Percentiles rank a stretch among this genome's conserved stretches.
phyloP scores from a whole-genome alignment of 2,113 vertebrate species.

The Mormyrus iriodes region DNA sequence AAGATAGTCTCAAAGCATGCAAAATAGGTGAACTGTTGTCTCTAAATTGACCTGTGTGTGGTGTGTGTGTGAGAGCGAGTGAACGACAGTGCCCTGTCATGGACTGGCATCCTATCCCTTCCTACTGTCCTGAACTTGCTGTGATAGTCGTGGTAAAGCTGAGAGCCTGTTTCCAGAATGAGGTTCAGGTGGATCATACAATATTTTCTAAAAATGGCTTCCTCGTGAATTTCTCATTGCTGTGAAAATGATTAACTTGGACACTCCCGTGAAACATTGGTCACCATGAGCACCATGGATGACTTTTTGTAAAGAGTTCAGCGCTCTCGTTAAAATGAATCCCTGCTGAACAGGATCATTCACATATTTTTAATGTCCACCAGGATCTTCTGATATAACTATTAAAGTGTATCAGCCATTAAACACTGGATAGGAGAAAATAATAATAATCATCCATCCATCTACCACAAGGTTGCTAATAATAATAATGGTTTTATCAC shows the following conservation, averaged over 20 bases:
- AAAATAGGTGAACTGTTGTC: background rate
- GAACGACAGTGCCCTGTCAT: background rate
- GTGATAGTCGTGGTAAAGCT: background rate
- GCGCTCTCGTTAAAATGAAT: background rate
- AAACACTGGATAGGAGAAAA: background rate
- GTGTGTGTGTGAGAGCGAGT: background rate
- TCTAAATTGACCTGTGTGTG: background rate
- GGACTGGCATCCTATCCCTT: background rate
- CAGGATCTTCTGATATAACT: background rate
- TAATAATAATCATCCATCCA: background rate
- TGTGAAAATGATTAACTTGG: background rate
- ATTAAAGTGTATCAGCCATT: background rate
- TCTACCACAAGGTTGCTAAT: background rate
- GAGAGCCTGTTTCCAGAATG: background rate
- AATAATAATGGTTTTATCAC: too few species aligned
- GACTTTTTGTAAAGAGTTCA: background rate
- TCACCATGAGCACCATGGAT: background rate
- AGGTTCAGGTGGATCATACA: background rate
- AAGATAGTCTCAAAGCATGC: background rate
- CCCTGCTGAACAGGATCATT: background rate
- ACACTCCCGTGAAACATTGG: background rate
- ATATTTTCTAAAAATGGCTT: background rate
- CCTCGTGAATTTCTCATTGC: too few species aligned
- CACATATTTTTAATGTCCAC: background rate
- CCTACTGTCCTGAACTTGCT: background rate